Percentiles rank a stretch among this genome's conserved stretches.
Conservation (phyloP, 2,113 vertebrate species). For the Pitta sordida region DNA sequence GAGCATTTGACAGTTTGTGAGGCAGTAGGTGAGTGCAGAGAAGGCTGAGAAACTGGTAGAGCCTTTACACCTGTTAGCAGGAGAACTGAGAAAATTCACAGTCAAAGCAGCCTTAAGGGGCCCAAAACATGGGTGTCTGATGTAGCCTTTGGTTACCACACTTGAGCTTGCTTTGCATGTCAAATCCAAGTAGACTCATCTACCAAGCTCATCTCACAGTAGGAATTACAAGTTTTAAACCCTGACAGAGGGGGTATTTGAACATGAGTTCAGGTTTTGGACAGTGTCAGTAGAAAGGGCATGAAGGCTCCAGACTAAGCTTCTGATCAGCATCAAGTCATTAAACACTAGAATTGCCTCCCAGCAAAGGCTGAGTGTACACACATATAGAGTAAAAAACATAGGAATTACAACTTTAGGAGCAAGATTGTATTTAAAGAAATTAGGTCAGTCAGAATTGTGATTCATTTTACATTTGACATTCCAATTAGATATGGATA, state of each 20-base stretch:
- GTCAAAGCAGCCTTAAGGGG: neutral
- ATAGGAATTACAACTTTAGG: neutral
- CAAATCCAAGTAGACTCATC: neutral
- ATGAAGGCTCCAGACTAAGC: neutral
- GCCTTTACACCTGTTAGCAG: neutral
- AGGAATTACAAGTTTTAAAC: neutral
- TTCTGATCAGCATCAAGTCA: neutral
- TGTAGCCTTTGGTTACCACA: neutral
- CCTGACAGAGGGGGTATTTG: neutral
- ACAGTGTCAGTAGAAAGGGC: neutral
- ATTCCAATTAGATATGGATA: constrained; percentile 7
- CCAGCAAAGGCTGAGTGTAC: neutral
- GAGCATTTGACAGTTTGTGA: neutral
- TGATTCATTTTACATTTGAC: neutral
- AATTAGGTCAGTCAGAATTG: neutral
- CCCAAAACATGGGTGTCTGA: neutral
- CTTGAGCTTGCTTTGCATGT: neutral
- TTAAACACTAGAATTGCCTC: neutral
- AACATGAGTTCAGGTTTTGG: neutral
- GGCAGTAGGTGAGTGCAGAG: neutral
- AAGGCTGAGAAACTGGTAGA: neutral
- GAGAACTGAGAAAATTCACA: constrained; percentile 28
- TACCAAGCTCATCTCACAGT: neutral
- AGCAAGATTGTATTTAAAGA: neutral
- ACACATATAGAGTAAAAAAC: neutral